phyloP scores from a whole-genome alignment of 2,888 invertebrate genomes.

The Aelia acuminata region DNA sequence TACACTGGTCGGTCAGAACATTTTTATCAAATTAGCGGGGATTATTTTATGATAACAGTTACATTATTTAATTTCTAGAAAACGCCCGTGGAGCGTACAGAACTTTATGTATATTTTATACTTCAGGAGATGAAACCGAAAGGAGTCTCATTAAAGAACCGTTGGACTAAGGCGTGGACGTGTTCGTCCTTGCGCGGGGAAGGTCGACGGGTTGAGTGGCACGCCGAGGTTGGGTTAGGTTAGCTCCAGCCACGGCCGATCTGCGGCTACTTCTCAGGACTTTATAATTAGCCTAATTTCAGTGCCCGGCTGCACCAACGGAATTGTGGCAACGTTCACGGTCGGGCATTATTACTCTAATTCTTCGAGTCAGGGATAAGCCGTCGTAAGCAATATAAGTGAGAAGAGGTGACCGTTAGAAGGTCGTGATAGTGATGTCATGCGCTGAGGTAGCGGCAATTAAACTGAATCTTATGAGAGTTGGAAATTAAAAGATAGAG shows the following conservation, averaged over 20 bases:
- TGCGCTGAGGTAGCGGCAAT: no score
- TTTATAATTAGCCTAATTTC: slow-evolving; percentile 2
- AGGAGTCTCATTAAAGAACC: not conserved
- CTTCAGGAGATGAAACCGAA: not conserved
- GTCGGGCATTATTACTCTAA: not conserved
- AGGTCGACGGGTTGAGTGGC: not conserved
- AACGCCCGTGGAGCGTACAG: not conserved
- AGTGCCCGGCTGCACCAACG: not conserved
- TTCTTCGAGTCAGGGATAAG: no score
- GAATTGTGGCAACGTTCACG: not conserved
- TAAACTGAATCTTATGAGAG: no score
- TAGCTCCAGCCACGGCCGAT: not conserved
- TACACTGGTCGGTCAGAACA: no score
- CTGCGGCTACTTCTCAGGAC: not conserved
- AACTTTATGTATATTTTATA: not conserved
- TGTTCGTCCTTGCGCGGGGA: not conserved
- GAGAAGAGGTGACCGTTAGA: no score
- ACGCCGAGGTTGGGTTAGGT: not conserved
- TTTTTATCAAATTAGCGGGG: no score
- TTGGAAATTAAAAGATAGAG: no score
- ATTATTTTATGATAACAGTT: not conserved
- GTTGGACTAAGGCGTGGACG: slow-evolving; percentile 15
- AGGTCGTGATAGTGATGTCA: no score
- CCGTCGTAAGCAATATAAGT: no score
- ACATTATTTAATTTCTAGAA: not conserved